Evolutionary conservation across 2,888 invertebrate genomes (phyloP), one percentile per base, ranked within the genome.

Genomic region (Acronicta alni): DNA sequence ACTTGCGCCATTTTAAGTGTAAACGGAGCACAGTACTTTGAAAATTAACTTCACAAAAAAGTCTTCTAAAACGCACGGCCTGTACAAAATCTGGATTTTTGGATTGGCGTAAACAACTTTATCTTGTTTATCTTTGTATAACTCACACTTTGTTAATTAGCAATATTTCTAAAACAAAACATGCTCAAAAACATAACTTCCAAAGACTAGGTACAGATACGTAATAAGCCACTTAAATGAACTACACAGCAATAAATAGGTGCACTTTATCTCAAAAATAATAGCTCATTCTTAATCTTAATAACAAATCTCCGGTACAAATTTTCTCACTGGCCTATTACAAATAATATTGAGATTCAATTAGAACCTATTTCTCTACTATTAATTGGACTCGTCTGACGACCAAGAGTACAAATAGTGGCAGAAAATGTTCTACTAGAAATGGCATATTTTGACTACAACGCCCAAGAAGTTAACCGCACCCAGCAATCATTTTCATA

Each of bases 231-330:
- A 68, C 58, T 69, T 60, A 72, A 52, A 70, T 61, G 47, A 47
- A 56, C 57, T 54, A 54, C 52, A 60, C 48, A 38, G 55, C 66
- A 55, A 75, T 75, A 79, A 73, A 65, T 62, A 68, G 35, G 35
- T 35, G n/a, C 39, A 48, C 30, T 53, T 56, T 64, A 82, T 82
- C 80, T 81, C 73, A 75, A 79, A 82, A 83, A 87, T 86, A 87
- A 87, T 86, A 82, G 79, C 79, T 86, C 83, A 85, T 86, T 74
- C 79, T 68, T 88, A 82, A 91, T 92, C 92, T 91, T 90, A 92
- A 92, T 91, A 90, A 90, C 87, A 79, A 84, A 92, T 91, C 91
- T 86, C 63, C 66, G 80, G 75, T 84, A 88, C 87, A 85, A 85
- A 90, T 89, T 84, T 88, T 89, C 87, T 84, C 82, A 84, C 79